These are phyloP conservation scores for Masticophis lateralis DNA, from an alignment of 2,797 vertebrate genomes.

Conservation along the genomic window DNA sequence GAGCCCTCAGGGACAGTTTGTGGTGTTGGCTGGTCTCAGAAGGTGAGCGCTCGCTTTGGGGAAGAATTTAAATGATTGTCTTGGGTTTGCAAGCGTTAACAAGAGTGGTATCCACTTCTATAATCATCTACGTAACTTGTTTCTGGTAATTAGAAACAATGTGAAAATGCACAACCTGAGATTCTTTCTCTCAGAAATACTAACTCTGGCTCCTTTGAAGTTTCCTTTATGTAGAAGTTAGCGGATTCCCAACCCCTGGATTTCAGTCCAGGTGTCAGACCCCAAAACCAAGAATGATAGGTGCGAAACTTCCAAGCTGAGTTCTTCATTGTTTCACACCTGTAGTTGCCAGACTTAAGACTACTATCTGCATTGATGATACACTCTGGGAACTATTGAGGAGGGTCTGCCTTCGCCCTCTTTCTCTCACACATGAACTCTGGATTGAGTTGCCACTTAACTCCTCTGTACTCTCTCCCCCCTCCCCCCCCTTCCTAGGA, in stretches of 20 bases:
- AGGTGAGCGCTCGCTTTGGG: conserved; percentile 75
- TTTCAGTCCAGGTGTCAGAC: not conserved
- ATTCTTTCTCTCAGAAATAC: not conserved
- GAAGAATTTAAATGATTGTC: not conserved
- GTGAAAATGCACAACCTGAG: not conserved
- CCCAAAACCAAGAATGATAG: not conserved
- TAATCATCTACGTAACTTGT: not conserved
- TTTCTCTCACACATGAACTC: not conserved
- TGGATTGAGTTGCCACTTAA: not conserved
- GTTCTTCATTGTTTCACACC: not conserved
- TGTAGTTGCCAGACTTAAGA: not conserved
- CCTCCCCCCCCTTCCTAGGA: not conserved
- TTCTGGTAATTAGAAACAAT: not conserved
- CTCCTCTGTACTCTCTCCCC: not conserved
- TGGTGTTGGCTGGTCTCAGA: conserved; percentile 93
- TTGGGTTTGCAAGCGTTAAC: not conserved
- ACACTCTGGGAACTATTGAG: not conserved
- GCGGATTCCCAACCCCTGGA: not conserved
- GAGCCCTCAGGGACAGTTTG: conserved; percentile 98
- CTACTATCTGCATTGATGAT: not conserved
- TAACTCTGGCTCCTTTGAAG: not conserved
- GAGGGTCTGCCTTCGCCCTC: not conserved
- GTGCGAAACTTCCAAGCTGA: not conserved
- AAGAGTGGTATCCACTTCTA: not conserved
- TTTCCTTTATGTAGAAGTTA: not conserved